Conservation (phyloP, 35 echinoderm and acorn worm genomes). For the Eucidaris tribuloides region DNA sequence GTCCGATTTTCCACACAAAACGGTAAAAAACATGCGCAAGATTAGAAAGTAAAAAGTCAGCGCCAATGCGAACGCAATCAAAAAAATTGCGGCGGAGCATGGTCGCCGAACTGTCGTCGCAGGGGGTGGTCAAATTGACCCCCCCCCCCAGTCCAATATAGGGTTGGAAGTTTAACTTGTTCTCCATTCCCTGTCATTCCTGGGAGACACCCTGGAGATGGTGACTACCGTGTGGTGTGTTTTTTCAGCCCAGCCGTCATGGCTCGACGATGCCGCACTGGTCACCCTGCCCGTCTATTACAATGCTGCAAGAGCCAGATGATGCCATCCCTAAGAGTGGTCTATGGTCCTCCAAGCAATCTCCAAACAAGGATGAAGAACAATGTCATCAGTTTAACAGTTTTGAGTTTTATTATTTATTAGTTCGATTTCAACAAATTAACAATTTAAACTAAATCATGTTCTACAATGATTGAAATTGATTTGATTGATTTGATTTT, state of each 20-base stretch:
- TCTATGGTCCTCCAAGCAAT: conserved; percentile 61
- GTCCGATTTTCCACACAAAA: too few relatives aligned
- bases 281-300: conserved; percentile 79
- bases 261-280: conserved; percentile 77
- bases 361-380: conserved; percentile 72
- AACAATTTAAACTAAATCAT: background rate
- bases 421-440: background rate
- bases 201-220: conserved; percentile 78
- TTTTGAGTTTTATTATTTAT: too few relatives aligned
- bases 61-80: too few relatives aligned
- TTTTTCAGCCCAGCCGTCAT: conserved; percentile 77
- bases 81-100: too few relatives aligned
- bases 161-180: too few relatives aligned
- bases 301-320: conserved; percentile 56
- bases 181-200: background rate
- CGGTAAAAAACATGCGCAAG: too few relatives aligned
- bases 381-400: background rate
- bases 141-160: too few relatives aligned
- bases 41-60: too few relatives aligned
- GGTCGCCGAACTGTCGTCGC: too few relatives aligned
- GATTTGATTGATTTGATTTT: too few relatives aligned
- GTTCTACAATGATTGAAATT: too few relatives aligned
- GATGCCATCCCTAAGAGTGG: conserved; percentile 84
- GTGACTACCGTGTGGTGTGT: conserved; percentile 92
- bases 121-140: too few relatives aligned